phyloP scores from a whole-genome alignment of 1,140 invertebrate species.

The Platyscapa corneri region DNA sequence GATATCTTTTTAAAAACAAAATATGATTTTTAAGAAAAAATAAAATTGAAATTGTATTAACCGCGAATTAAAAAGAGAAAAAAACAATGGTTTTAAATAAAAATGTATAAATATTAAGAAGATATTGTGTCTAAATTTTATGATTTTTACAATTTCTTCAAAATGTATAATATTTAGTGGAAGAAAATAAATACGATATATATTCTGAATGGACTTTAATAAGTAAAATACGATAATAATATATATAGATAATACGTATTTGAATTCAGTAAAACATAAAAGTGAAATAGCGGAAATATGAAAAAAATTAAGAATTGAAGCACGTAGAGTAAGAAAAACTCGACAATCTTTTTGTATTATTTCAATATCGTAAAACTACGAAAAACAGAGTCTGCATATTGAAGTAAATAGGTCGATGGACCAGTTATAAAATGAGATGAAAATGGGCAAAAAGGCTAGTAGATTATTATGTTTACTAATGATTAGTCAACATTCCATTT shows the following conservation, averaged over 20 bases:
- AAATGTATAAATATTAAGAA: background rate
- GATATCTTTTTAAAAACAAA: conserved; percentile 3
- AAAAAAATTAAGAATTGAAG: background rate
- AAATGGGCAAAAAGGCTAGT: background rate
- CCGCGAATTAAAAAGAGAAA: conserved; percentile 11
- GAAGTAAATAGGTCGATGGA: background rate
- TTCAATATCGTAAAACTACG: conserved; percentile 61
- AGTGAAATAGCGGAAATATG: conserved; percentile 16
- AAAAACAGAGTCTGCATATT: conserved; percentile 8
- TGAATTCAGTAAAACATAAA: background rate
- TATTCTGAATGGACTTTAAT: background rate
- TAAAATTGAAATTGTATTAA: background rate
- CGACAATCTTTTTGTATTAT: conserved; percentile 73
- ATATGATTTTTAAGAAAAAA: background rate
- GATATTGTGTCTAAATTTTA: background rate
- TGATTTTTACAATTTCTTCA: background rate
- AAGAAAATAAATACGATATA: background rate
- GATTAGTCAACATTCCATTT: background rate
- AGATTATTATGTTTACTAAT: background rate
- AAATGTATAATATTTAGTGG: background rate
- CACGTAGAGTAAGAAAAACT: conserved; percentile 64
- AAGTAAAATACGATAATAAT: background rate
- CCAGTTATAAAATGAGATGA: background rate
- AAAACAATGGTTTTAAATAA: background rate
- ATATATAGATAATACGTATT: background rate